phyloP scores from a whole-genome alignment of 2,888 invertebrate genomes.

The Lutraria lutraria region DNA sequence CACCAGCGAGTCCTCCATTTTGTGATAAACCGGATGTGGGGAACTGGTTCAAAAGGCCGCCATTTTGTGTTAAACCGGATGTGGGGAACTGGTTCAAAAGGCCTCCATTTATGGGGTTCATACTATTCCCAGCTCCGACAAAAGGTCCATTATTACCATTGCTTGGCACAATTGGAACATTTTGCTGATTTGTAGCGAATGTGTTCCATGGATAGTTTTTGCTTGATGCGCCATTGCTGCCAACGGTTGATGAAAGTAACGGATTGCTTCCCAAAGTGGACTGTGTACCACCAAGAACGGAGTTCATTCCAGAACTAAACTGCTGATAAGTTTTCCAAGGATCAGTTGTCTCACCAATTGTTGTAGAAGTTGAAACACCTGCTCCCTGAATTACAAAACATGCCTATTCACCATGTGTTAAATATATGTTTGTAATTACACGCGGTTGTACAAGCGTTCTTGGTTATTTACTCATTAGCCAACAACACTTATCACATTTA shows the following conservation, averaged over 20 bases:
- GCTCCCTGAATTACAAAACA: background rate
- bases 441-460: no score
- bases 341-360: background rate
- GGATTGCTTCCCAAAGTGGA: background rate
- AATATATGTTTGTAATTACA: no score
- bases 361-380: background rate
- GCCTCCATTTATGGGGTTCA: conserved; percentile 7
- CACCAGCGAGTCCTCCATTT: background rate
- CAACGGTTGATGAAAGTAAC: background rate
- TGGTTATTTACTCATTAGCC: no score
- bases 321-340: background rate
- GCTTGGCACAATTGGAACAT: background rate
- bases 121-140: background rate
- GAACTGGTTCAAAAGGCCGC: background rate
- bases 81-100: background rate
- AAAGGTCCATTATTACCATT: background rate
- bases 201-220: conserved; percentile 16
- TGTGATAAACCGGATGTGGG: background rate
- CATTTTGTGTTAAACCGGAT: background rate
- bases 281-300: background rate
- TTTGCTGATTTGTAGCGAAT: background rate
- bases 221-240: background rate
- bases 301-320: background rate
- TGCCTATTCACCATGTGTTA: background rate
- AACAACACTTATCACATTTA: no score